These are phyloP conservation scores for Stylophora pistillata DNA, from an alignment of 64 coral and sea anemone genomes.

Conservation along the genomic window DNA sequence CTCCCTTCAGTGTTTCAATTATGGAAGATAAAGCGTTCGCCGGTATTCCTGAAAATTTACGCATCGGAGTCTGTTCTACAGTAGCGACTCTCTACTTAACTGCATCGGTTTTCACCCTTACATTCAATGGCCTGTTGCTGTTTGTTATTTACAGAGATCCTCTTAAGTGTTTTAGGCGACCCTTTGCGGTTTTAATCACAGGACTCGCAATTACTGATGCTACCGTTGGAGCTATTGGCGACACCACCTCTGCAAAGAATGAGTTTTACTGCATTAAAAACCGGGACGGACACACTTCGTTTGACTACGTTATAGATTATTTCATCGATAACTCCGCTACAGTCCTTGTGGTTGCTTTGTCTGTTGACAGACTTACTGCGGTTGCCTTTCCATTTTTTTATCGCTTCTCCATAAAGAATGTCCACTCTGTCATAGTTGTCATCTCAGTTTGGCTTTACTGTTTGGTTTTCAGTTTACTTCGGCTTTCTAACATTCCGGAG, in stretches of 20 bases:
- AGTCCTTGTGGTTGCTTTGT: conserved; percentile 6
- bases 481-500: conserved; percentile 5
- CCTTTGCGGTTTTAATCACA: conserved; percentile 35
- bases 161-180: conserved; percentile 24
- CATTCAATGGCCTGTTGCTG: conserved; percentile 29
- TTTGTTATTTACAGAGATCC: conserved; percentile 61
- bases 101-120: background rate
- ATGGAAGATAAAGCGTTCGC: background rate
- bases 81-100: background rate
- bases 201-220: conserved; percentile 36
- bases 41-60: background rate
- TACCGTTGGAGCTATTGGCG: conserved; percentile 26
- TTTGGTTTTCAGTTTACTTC: conserved; percentile 14
- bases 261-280: conserved; percentile 37
- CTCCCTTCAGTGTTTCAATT: background rate
- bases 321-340: conserved; percentile 49
- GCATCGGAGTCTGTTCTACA: background rate
- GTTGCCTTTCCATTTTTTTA: conserved; percentile 40
- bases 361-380: conserved; percentile 31
- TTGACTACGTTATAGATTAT: conserved; percentile 12
- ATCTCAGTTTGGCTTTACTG: conserved; percentile 4
- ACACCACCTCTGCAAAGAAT: conserved; percentile 25
- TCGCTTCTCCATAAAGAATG: conserved; percentile 8
- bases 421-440: background rate
- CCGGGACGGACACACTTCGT: background rate